A percentile compares a stretch with the other conserved stretches of the same genome.
Conservation (phyloP, 2,797 vertebrate genomes). For the Miichthys miiuy region DNA sequence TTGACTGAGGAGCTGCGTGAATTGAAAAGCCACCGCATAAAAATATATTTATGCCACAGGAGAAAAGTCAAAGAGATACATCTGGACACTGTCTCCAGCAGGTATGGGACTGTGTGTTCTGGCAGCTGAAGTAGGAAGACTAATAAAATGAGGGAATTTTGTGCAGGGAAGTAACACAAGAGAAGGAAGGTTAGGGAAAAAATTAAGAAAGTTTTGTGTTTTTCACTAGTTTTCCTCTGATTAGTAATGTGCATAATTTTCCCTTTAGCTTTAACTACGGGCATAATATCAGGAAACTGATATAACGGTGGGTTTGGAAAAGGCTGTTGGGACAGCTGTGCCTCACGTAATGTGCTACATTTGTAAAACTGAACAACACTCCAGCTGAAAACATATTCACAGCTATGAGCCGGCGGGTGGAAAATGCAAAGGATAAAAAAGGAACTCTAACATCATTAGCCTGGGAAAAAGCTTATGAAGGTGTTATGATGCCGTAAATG, state of each 20-base stretch:
- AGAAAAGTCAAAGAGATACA: conserved; percentile 47
- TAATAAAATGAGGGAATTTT: conserved; percentile 49
- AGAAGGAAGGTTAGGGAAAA: background rate
- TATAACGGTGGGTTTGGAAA: background rate
- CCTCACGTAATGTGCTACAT: conserved; percentile 1
- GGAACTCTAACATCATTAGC: background rate
- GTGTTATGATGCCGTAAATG: conserved; percentile 5
- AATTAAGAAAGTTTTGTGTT: background rate
- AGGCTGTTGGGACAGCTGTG: conserved; percentile 1
- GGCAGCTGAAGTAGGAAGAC: conserved; percentile 40
- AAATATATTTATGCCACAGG: conserved; percentile 58
- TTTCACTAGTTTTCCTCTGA: background rate
- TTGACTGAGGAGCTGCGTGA: conserved; percentile 42
- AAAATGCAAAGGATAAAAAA: background rate
- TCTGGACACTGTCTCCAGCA: conserved; percentile 68
- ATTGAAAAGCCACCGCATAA: conserved; percentile 50
- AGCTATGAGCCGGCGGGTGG: conserved; percentile 5
- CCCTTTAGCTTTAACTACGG: background rate
- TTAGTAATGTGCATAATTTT: background rate
- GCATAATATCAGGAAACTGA: background rate
- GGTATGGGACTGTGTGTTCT: conserved; percentile 64
- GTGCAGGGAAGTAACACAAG: conserved; percentile 9
- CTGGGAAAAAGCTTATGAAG: background rate
- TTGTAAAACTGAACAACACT: background rate
- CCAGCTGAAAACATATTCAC: conserved; percentile 14